A percentile compares a stretch with the other conserved stretches of the same genome.
These are phyloP conservation scores for Dendrocopos noguchii DNA, from an alignment of 2,113 vertebrate genomes.

Conservation along the genomic window DNA sequence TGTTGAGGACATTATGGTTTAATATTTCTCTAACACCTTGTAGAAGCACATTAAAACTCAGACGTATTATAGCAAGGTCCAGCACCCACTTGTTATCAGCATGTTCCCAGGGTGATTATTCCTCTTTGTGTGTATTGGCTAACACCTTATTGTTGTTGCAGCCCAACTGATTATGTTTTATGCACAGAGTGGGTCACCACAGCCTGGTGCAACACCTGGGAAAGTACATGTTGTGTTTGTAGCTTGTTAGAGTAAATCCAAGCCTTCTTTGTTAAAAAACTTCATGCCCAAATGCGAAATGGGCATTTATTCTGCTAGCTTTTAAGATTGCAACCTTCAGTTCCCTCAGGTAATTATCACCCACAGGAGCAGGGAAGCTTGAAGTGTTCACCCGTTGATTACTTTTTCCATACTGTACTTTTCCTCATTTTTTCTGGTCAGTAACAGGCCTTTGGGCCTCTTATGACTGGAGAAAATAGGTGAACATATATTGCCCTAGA, in stretches of 20 bases:
- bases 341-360: not conserved
- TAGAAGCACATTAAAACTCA: not conserved
- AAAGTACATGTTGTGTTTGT: not conserved
- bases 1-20: not conserved
- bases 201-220: not conserved
- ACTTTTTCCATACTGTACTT: not conserved
- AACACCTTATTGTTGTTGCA: not conserved
- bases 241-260: conserved; percentile 23
- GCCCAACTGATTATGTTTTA: not conserved
- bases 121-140: not conserved
- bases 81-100: not conserved
- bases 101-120: not conserved
- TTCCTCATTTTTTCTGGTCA: conserved; percentile 13
- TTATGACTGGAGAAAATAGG: conserved; percentile 33
- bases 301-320: not conserved
- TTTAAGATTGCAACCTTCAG: conserved; percentile 14
- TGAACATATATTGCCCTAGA: conserved; percentile 34
- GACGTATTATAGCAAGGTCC: not conserved
- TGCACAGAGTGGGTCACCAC: not conserved
- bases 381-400: conserved; percentile 13
- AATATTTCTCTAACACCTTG: not conserved
- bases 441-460: conserved; percentile 29
- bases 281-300: conserved; percentile 9
- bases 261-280: not conserved
- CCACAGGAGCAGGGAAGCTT: not conserved